phyloP scores from a whole-genome alignment of 2,113 vertebrate species.

The Bothrops jararaca region DNA sequence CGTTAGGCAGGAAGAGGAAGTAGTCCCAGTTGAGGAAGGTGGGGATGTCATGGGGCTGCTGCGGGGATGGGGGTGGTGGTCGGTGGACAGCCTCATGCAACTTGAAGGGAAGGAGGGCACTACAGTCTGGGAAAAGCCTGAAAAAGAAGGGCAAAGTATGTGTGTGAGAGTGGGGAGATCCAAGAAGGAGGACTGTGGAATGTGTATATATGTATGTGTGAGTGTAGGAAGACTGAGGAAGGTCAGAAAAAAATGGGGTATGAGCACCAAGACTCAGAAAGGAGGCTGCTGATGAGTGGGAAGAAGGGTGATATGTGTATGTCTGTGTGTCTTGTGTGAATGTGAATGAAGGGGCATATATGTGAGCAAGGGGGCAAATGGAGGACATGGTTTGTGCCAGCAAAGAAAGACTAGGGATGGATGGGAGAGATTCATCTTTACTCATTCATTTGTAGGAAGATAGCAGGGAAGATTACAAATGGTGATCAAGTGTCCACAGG shows the following conservation, averaged over 20 bases:
- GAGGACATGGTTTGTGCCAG: neutral
- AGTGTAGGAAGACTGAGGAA: neutral
- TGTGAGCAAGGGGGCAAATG: neutral
- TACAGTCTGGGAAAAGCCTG: neutral
- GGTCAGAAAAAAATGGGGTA: neutral
- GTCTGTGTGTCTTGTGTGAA: neutral
- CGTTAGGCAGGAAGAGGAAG: neutral
- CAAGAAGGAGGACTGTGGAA: neutral
- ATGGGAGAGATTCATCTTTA: neutral
- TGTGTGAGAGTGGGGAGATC: neutral
- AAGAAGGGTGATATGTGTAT: neutral
- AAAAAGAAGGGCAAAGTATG: neutral
- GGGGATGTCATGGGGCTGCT: neutral
- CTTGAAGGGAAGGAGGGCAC: neutral
- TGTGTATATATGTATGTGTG: neutral
- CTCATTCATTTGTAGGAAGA: neutral
- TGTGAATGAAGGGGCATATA: neutral
- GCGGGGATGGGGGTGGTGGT: neutral
- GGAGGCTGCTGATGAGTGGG: neutral
- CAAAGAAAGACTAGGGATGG: neutral
- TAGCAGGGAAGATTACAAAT: neutral
- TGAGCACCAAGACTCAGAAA: neutral
- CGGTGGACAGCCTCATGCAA: neutral
- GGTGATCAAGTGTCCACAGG: neutral
- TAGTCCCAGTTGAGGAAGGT: neutral